Conservation (phyloP, 2,113 vertebrate genomes). For the Campylorhamphus procurvoides region DNA sequence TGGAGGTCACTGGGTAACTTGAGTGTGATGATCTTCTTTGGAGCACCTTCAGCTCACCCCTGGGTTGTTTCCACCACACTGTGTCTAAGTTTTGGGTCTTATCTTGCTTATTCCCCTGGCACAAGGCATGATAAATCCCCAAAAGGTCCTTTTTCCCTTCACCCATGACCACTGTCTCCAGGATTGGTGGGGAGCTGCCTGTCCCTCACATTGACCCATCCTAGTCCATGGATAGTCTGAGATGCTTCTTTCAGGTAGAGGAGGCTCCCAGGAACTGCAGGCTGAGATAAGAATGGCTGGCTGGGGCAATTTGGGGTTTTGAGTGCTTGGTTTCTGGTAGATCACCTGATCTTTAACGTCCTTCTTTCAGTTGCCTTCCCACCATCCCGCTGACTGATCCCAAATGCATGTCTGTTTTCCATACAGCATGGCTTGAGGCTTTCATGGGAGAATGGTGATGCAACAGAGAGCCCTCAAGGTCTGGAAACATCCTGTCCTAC, state of each 20-base stretch:
- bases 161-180: neutral
- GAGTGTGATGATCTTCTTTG: neutral
- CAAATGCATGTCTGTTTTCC: neutral
- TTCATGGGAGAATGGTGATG: neutral
- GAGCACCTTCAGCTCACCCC: neutral
- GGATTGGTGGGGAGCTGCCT: neutral
- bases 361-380: neutral
- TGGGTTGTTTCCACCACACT: neutral
- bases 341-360: neutral
- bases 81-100: neutral
- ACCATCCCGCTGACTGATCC: neutral
- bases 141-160: neutral
- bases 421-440: neutral
- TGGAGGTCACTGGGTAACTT: neutral
- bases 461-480: neutral
- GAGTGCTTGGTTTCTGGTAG: neutral
- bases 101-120: neutral
- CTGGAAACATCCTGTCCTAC: neutral
- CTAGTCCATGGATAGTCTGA: rapidly evolving
- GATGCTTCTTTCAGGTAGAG: neutral
- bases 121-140: rapidly evolving
- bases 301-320: neutral
- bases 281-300: neutral
- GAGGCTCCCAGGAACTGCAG: neutral
- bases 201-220: neutral